Percentiles rank a stretch among this genome's conserved stretches.
Conservation (phyloP, 2,888 invertebrate species). For the Heliconius hortense region DNA sequence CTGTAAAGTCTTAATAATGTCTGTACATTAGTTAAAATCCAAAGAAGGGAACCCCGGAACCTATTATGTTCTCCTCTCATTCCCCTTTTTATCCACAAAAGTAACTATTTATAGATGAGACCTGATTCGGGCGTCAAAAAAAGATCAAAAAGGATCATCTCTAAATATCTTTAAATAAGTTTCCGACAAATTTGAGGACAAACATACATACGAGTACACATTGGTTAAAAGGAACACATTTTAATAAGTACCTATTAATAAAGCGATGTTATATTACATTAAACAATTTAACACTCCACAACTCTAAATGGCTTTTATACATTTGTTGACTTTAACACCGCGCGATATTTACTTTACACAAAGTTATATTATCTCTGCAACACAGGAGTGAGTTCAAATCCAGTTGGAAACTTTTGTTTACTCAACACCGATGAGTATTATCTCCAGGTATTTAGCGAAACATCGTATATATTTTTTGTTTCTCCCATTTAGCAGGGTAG, state of each 20-base stretch:
- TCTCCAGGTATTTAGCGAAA: background rate
- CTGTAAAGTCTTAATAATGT: no score
- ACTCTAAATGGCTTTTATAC: background rate
- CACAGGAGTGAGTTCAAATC: slow-evolving; percentile 32
- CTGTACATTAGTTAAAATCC: no score
- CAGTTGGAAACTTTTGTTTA: slow-evolving; percentile 35
- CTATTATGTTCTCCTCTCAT: no score
- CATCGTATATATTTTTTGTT: background rate
- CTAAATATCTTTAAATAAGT: no score
- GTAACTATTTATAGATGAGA: no score
- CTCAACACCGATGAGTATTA: slow-evolving; percentile 10
- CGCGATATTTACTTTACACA: slow-evolving; percentile 23
- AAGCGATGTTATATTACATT: background rate
- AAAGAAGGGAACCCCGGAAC: no score
- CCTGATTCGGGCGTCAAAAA: no score
- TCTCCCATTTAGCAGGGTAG: no score
- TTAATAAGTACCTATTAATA: background rate
- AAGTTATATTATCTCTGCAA: slow-evolving; percentile 30
- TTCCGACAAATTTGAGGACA: no score
- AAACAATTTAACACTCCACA: background rate
- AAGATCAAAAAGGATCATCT: no score
- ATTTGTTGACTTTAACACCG: slow-evolving; percentile 31
- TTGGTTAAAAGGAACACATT: background rate
- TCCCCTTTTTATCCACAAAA: no score
- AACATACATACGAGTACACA: no score